Conservation (phyloP, 2,113 vertebrate species). For the Opisthocomus hoazin region DNA sequence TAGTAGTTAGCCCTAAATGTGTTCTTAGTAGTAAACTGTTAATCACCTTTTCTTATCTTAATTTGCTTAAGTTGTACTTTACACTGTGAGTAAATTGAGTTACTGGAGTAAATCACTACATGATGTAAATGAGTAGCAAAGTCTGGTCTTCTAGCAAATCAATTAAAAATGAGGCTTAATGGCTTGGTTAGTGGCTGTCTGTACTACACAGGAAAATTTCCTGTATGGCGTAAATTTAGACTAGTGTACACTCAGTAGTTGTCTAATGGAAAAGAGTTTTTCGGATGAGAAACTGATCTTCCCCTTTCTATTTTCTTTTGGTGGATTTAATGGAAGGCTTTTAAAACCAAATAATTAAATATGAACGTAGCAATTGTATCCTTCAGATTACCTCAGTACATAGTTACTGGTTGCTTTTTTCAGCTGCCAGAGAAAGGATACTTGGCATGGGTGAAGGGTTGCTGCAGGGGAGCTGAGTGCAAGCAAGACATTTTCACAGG, state of each 20-base stretch:
- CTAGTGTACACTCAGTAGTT: fast-evolving
- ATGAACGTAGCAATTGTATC: background rate
- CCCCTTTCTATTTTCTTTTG: background rate
- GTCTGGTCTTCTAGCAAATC: background rate
- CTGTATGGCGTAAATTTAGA: background rate
- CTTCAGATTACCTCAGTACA: background rate
- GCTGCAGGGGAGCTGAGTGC: background rate
- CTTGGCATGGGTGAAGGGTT: background rate
- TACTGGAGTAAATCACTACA: background rate
- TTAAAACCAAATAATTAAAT: background rate
- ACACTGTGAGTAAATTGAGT: background rate
- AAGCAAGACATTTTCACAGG: background rate
- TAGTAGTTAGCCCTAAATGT: background rate
- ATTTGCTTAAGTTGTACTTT: background rate
- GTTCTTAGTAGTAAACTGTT: background rate
- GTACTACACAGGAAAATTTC: background rate
- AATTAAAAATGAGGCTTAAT: background rate
- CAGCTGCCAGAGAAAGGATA: background rate
- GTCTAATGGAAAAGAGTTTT: background rate
- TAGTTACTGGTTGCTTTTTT: background rate
- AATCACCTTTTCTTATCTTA: background rate
- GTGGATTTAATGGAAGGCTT: background rate
- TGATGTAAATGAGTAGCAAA: background rate
- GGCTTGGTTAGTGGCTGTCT: background rate
- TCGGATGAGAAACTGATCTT: background rate